Conservation (phyloP, 2,888 invertebrate genomes). For the Aspidiotus destructor region DNA sequence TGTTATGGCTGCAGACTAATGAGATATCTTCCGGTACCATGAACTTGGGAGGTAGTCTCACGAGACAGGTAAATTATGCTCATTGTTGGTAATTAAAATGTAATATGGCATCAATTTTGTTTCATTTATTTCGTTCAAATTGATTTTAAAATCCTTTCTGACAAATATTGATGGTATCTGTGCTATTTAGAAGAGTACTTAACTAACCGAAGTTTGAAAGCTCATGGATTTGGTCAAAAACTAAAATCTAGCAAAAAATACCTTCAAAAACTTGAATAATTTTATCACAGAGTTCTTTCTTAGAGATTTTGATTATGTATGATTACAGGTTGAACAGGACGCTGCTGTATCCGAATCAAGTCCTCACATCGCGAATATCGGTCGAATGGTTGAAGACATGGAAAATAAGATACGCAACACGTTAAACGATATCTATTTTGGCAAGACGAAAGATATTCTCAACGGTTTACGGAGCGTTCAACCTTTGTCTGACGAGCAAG, state of each 20-base stretch:
- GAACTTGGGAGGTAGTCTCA: slow-evolving; percentile 97
- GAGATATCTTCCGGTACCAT: slow-evolving; percentile 94
- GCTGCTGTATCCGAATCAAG: slow-evolving; percentile 81
- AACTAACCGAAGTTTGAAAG: no score
- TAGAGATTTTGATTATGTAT: not conserved
- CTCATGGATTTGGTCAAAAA: no score
- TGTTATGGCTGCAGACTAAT: slow-evolving; percentile 98
- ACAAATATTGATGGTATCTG: no score
- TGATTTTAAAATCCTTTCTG: not conserved
- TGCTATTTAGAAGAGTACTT: no score
- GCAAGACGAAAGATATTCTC: slow-evolving; percentile 97
- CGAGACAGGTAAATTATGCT: slow-evolving; percentile 65
- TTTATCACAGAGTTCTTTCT: no score
- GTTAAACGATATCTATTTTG: slow-evolving; percentile 97
- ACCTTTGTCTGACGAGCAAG: slow-evolving; percentile 71
- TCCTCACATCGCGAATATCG: slow-evolving; percentile 97
- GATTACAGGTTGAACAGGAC: slow-evolving; percentile 75
- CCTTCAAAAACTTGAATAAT: no score
- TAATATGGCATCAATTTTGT: not conserved
- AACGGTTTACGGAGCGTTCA: slow-evolving; percentile 79
- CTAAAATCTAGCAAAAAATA: no score
- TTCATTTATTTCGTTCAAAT: not conserved
- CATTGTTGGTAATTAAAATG: no score
- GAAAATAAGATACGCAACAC: slow-evolving; percentile 98
- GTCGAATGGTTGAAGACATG: slow-evolving; percentile 98